These are phyloP conservation scores for Sebastes nivosus DNA, from an alignment of 2,797 vertebrate genomes.

Conservation along the genomic window DNA sequence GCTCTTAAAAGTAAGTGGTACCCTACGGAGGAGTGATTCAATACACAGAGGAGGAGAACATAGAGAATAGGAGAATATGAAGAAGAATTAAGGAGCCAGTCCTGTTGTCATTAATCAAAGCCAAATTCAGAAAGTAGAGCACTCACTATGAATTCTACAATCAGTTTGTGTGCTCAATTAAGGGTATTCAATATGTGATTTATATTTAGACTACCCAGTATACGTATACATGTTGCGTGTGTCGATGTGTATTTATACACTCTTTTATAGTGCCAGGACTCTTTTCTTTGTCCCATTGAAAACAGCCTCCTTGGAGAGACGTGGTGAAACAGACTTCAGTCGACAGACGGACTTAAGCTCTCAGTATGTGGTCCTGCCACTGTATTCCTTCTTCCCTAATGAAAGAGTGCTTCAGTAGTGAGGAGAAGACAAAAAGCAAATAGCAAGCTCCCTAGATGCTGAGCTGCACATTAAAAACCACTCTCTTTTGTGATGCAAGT, in stretches of 20 bases:
- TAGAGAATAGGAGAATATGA: neutral
- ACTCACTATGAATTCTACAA: neutral
- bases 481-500: constrained; percentile 24
- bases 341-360: constrained; percentile 44
- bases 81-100: neutral
- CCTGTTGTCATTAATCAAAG: neutral
- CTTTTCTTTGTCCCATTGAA: neutral
- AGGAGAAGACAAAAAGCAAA: constrained; percentile 36
- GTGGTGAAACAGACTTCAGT: constrained; percentile 43
- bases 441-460: constrained; percentile 15
- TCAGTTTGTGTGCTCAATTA: neutral
- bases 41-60: neutral
- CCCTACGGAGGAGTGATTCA: neutral
- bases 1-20: neutral
- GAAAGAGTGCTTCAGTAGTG: constrained; percentile 29
- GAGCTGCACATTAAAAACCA: constrained; percentile 26
- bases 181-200: neutral
- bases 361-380: constrained; percentile 57
- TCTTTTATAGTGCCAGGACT: neutral
- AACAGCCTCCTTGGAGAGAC: constrained; percentile 31
- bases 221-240: neutral
- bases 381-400: constrained; percentile 34
- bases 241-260: neutral
- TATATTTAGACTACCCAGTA: neutral
- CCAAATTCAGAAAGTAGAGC: neutral